These are phyloP conservation scores for Nixonia krombeini DNA, from an alignment of 1,140 invertebrate species.

Conservation along the genomic window DNA sequence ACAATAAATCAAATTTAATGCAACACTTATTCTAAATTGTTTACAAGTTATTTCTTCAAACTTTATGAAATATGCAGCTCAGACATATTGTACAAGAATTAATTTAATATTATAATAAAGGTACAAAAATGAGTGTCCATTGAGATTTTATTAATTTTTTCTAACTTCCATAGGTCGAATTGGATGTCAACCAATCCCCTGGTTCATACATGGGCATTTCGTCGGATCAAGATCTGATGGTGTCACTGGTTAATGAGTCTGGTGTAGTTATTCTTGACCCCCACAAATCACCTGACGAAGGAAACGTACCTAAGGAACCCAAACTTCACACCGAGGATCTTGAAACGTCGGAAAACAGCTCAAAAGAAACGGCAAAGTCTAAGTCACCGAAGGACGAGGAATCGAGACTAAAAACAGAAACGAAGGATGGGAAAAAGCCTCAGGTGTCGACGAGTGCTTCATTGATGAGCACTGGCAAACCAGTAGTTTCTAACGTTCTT, in stretches of 20 bases:
- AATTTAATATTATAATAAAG: too few species aligned
- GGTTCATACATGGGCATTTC: constrained; percentile 62
- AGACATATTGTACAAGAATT: too few species aligned
- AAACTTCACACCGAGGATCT: too few species aligned
- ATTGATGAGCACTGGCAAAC: constrained; percentile 1
- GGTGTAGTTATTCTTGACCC: constrained; percentile 77
- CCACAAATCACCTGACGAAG: constrained; percentile 75
- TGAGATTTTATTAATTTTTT: too few species aligned
- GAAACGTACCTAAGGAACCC: too few species aligned
- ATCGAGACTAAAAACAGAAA: neutral
- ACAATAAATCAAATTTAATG: too few species aligned
- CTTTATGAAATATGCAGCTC: too few species aligned
- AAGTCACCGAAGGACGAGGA: constrained; percentile 13
- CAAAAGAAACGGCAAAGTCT: constrained; percentile 6
- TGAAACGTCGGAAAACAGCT: constrained; percentile 66
- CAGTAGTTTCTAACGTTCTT: neutral
- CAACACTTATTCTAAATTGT: too few species aligned
- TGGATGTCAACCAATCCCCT: constrained; percentile 68
- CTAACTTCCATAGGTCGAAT: too few species aligned
- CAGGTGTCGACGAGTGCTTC: neutral
- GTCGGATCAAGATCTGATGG: constrained; percentile 65
- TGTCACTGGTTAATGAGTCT: constrained; percentile 72
- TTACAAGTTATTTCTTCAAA: too few species aligned
- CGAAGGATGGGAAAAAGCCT: constrained; percentile 25
- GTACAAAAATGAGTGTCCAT: too few species aligned